phyloP scores from a whole-genome alignment of 2,797 vertebrate genomes.

The Acanthopagrus latus region DNA sequence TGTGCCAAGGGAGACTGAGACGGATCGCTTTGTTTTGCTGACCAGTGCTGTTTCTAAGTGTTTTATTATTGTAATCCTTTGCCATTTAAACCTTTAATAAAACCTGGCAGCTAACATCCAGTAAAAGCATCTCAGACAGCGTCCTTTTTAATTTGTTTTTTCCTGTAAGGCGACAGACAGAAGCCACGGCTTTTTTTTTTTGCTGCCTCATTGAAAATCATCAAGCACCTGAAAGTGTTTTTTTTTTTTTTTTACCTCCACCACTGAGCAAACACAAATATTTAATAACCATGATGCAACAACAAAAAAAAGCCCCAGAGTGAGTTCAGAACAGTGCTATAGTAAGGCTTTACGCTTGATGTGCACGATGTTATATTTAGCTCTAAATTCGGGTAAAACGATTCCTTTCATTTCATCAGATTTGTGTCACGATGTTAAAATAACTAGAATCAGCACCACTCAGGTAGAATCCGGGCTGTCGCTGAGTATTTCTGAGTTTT shows the following conservation, averaged over 20 bases:
- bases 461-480: no score
- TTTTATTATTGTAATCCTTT: slow-evolving; percentile 24
- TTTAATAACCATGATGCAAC: slow-evolving; percentile 21
- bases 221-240: slow-evolving; percentile 34
- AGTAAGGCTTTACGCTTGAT: background rate
- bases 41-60: background rate
- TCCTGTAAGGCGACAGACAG: slow-evolving; percentile 1
- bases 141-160: slow-evolving; percentile 2
- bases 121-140: background rate
- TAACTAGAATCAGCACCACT: background rate
- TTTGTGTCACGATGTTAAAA: background rate
- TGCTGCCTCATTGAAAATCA: slow-evolving; percentile 24
- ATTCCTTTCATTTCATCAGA: background rate
- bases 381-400: background rate
- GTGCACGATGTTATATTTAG: background rate
- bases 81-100: slow-evolving; percentile 26
- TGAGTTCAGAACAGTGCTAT: background rate
- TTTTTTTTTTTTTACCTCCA: background rate
- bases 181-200: background rate
- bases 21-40: slow-evolving; percentile 14
- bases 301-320: background rate
- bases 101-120: slow-evolving; percentile 12
- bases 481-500: background rate
- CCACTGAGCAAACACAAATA: background rate
- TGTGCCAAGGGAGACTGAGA: background rate